Evolutionary conservation across 2,888 invertebrate species (phyloP), one percentile per base, ranked within the genome.

Genomic region (Alviniconcha strummeri): DNA sequence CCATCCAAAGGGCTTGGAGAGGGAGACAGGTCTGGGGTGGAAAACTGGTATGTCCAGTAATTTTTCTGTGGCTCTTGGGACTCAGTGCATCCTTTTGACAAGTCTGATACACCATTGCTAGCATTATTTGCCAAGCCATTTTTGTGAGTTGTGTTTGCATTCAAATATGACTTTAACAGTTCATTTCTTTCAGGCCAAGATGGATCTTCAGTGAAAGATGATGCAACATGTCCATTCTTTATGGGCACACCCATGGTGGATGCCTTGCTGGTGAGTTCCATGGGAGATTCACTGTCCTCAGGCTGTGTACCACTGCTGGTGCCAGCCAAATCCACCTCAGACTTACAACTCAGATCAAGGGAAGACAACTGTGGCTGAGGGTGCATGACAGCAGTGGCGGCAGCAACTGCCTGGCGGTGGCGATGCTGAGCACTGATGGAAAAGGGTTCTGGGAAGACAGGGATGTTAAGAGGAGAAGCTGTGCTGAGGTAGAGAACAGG

Each of bases 371-470:
- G 84, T 4, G 81, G 80, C 55, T 78, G 80, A 74, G 74, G n/a
- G 11, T 52, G 74, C 67, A 77, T 67, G 64, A 64, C 72, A 52
- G 82, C 81, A 15, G 81, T 77, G 7, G 84, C 84, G 8, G 85
- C 84, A 15, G 85, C 86, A 17, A 54, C 54, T 0, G 54, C 55
- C 4, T 76, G 75, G 64, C 57, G 81, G 17, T 81, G 81, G 19
- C 82, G 76, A 56, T 82, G 82, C 19, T 82, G 82, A 13, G 82
- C 76, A 11, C 82, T 84, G 79, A 85, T 84, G 36, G 85, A 83
- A 72, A 84, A 86, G 11, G 86, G 85, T 64, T 87, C 87, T 5
- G 87, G 86, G 81, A 87, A 87, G 69, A 87, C 80, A 9, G 87
- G 87, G 52, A 87, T 84, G 82, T 85, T 85, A 1, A 86, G 75